These are phyloP conservation scores for Ormyrus nitidulus DNA, from an alignment of 2,888 invertebrate genomes.

Conservation along the genomic window DNA sequence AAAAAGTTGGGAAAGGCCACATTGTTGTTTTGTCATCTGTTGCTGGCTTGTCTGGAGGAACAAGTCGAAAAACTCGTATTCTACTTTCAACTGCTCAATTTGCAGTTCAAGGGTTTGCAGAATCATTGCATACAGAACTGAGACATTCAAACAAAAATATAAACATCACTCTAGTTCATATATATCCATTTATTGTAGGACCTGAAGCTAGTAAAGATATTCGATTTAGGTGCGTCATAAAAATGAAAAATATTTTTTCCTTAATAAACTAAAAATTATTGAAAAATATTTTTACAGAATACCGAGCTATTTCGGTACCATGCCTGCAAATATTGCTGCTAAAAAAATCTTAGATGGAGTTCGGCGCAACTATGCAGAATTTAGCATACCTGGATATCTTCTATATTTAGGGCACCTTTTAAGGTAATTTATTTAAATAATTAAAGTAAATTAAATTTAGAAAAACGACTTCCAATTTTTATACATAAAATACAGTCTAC, in stretches of 20 bases:
- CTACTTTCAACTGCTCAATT: constrained; percentile 82
- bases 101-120: constrained; percentile 81
- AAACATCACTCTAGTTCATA: constrained; percentile 79
- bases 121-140: constrained; percentile 80
- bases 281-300: constrained; percentile 74
- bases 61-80: constrained; percentile 76
- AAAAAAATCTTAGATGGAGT: constrained; percentile 80
- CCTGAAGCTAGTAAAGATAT: constrained; percentile 78
- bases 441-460: neutral
- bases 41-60: constrained; percentile 79
- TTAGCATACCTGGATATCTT: constrained; percentile 81
- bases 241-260: neutral
- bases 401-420: constrained; percentile 79
- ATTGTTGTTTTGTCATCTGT: constrained; percentile 81
- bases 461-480: too few species aligned
- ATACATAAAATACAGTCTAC: too few species aligned
- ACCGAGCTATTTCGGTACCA: constrained; percentile 82
- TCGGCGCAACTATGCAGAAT: constrained; percentile 79
- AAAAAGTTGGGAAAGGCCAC: constrained; percentile 79
- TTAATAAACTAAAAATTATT: constrained; percentile 15
- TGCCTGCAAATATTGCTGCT: constrained; percentile 79
- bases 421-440: constrained; percentile 65
- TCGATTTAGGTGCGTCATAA: constrained; percentile 76
- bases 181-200: constrained; percentile 81
- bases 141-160: constrained; percentile 79